Conservation (phyloP, 2,888 invertebrate genomes). For the Incurvaria masculella region DNA sequence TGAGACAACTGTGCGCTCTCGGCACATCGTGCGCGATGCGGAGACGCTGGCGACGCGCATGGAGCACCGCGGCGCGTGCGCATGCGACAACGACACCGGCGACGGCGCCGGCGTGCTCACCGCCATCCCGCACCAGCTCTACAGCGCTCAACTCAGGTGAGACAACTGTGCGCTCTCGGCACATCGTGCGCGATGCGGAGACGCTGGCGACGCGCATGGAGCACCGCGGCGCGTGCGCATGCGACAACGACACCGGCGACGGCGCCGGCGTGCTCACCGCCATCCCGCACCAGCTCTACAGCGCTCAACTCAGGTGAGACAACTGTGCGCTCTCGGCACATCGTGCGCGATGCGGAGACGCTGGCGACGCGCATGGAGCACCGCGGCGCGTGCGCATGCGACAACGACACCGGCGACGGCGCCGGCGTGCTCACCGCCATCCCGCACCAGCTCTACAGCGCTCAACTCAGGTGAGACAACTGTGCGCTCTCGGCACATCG, state of each 20-base stretch:
- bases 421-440: constrained; percentile 97
- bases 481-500: too few species aligned
- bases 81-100: constrained; percentile 98
- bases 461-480: constrained; percentile 76
- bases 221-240: constrained; percentile 97
- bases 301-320: constrained; percentile 75
- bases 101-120: constrained; percentile 98
- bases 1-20: too few species aligned
- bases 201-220: constrained; percentile 96
- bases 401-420: constrained; percentile 99
- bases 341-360: constrained; percentile 92
- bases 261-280: constrained; percentile 97
- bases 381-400: constrained; percentile 97
- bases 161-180: too few species aligned
- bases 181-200: constrained; percentile 96
- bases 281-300: constrained; percentile 94
- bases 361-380: constrained; percentile 98
- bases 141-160: constrained; percentile 80
- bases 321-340: too few species aligned
- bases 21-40: constrained; percentile 95
- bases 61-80: constrained; percentile 99
- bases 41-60: constrained; percentile 93
- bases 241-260: constrained; percentile 99
- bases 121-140: constrained; percentile 95
- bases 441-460: constrained; percentile 90